A percentile compares a stretch with the other conserved stretches of the same genome.
These are phyloP conservation scores for Axis porcinus DNA, from an alignment of 2,113 vertebrate genomes.

Conservation along the genomic window DNA sequence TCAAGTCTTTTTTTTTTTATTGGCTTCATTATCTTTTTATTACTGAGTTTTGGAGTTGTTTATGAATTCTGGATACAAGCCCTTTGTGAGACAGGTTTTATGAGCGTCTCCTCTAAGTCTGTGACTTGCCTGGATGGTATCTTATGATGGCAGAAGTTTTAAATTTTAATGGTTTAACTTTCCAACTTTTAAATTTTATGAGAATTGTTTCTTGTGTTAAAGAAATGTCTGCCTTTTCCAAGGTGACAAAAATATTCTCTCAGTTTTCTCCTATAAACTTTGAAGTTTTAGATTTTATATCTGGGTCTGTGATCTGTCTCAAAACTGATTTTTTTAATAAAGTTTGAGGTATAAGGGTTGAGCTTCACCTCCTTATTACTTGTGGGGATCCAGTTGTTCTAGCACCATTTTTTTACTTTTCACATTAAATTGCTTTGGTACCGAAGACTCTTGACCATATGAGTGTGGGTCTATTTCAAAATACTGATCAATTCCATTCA, in stretches of 20 bases:
- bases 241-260: neutral
- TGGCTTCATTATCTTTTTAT: neutral
- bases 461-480: neutral
- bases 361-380: neutral
- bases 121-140: neutral
- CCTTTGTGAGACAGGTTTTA: neutral
- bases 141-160: neutral
- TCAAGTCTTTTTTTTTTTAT: neutral
- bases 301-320: neutral
- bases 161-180: neutral
- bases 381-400: neutral
- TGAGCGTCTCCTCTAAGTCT: neutral
- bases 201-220: neutral
- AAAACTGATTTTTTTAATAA: neutral
- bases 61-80: neutral
- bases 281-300: neutral
- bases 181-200: neutral
- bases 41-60: neutral
- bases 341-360: neutral
- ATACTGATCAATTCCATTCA: neutral
- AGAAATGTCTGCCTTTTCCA: neutral
- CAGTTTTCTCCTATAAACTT: neutral
- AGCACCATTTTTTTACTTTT: neutral
- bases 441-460: neutral
- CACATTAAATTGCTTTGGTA: neutral